Conservation (phyloP, 2,888 invertebrate species). For the Agrochola lychnidis region DNA sequence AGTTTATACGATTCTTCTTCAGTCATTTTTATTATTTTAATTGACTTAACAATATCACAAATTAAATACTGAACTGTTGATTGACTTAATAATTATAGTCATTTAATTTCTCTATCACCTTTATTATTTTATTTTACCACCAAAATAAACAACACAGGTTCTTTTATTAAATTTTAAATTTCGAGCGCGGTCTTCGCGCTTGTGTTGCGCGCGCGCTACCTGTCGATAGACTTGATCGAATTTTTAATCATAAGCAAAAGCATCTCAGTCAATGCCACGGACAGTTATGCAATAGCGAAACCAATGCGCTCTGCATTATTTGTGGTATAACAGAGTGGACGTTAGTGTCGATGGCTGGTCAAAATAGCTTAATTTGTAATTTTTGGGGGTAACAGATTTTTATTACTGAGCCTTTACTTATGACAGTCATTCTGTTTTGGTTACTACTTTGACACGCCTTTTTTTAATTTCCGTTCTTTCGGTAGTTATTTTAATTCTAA, state of each 20-base stretch:
- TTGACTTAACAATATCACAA: conserved; percentile 19
- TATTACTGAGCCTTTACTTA: background rate
- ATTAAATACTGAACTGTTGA: conserved; percentile 17
- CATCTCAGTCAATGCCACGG: conserved; percentile 46
- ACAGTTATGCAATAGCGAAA: conserved; percentile 9
- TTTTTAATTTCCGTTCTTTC: too few species aligned
- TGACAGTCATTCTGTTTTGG: too few species aligned
- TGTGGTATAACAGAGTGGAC: too few species aligned
- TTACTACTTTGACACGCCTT: too few species aligned
- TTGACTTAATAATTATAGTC: background rate
- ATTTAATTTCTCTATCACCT: background rate
- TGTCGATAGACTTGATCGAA: conserved; percentile 71
- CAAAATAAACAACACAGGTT: conserved; percentile 3
- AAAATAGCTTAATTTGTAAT: too few species aligned
- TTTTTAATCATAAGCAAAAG: conserved; percentile 38
- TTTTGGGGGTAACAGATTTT: too few species aligned
- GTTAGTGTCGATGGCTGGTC: too few species aligned
- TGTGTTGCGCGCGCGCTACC: conserved; percentile 56
- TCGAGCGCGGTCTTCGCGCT: conserved; percentile 28
- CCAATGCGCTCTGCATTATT: too few species aligned
- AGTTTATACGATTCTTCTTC: conserved; percentile 36
- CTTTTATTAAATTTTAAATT: conserved; percentile 3
- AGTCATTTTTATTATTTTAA: conserved; percentile 33
- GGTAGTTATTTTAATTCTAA: background rate
- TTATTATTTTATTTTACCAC: background rate